phyloP scores from a whole-genome alignment of 2,797 vertebrate species.

The Bryconaethiops microstoma region DNA sequence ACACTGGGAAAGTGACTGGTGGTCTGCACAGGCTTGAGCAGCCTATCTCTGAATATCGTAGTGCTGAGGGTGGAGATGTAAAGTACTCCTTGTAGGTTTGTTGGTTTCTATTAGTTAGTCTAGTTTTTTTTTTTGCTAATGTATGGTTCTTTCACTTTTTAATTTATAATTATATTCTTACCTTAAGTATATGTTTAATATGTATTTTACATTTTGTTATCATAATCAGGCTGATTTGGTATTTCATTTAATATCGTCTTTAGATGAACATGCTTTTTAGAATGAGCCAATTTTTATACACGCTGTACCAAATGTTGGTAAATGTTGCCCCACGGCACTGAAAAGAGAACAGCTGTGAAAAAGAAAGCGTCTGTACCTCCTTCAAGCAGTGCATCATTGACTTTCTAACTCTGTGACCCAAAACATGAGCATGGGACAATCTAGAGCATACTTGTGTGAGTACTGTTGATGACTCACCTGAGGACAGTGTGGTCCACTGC shows the following conservation, averaged over 20 bases:
- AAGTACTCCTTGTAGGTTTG: not conserved
- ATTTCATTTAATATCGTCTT: no score
- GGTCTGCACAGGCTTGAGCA: not conserved
- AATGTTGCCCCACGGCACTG: not conserved
- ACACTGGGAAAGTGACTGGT: not conserved
- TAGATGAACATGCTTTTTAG: no score
- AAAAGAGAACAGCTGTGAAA: not conserved
- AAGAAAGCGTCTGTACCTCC: not conserved
- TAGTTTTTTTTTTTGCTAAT: not conserved
- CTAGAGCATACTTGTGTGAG: slow-evolving; percentile 56
- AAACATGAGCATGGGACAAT: slow-evolving; percentile 60
- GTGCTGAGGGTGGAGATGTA: no score
- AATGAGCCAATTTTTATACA: no score
- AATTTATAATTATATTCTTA: no score
- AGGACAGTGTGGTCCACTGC: slow-evolving; percentile 19
- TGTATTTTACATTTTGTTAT: no score
- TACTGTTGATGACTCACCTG: slow-evolving; percentile 42
- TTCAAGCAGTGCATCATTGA: no score
- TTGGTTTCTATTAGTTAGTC: not conserved
- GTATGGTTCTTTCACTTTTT: no score
- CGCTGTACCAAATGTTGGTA: not conserved
- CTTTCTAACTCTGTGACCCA: not conserved
- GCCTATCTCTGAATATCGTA: not conserved
- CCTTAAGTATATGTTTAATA: no score
- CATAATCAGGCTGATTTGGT: no score